Base-by-base conservation (phyloP, 1,140 invertebrate genomes). In the Dinoponera quadriceps region DNA sequence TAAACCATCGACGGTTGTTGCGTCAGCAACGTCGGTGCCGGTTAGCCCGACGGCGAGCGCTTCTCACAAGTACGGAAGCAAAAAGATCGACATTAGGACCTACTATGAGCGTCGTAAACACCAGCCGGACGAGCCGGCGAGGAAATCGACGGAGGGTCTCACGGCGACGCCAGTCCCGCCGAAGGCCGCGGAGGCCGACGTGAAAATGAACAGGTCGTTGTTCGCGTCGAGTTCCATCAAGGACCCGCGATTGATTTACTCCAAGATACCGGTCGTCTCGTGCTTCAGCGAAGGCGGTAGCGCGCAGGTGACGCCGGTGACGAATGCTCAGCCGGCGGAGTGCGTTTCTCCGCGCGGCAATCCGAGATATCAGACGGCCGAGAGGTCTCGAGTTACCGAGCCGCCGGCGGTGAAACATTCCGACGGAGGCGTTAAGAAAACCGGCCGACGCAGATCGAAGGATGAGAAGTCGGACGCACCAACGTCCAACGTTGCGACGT, bases 41-140 rank as follows among this genome's bases (percentile, higher is more conserved):
- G 25, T 1, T 54, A 11, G 18, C 1, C 4, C 71, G 3, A 0
- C 29, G n/a, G 13, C 11, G 13, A 55, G 20, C 22, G 20, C 33
- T 13, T 20, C 3, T 48, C 33, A 18, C n/a, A 80, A 57, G 9
- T 33, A 14, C 20, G 22, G 51, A 1, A 25, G 90, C 57, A 92
- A 91, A 72, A 92, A 94, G 72, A 81, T 94, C 11, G 92, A 93
- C 16, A 92, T 94, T 55, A 92, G 91, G 55, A 89, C 91, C 1
- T 94, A 94, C 16, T 93, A 93, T 71, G 91, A 91, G 27, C 90
- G 92, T 5, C 86, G 91, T 54, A 88, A 90, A 11, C 90, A 86
- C 16, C 90, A 92, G 14, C 68, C 90, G 7, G 59, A 84, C 5
- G 55, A 71, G 9, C 9, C 60, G n/a, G n/a, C n/a, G 2, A 85